Evolutionary conservation across 2,797 vertebrate species (phyloP), one percentile per base, ranked within the genome.

Genomic region (Myotis myotis): DNA sequence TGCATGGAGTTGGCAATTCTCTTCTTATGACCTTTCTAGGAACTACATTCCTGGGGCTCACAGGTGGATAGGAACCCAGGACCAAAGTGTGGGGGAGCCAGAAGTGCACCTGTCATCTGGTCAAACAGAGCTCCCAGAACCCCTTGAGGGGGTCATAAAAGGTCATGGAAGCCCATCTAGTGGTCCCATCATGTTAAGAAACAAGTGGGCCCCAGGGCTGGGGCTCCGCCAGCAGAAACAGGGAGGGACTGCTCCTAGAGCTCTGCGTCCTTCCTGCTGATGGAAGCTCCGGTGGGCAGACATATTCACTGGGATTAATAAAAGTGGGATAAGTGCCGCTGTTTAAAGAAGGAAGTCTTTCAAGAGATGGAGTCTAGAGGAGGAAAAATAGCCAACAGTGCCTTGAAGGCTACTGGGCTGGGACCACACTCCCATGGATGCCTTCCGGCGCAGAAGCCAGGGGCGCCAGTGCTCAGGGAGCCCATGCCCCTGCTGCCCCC

Each of bases 41-140:
- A 60, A 25, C 57, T 60, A 8, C 57, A 12, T 25, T 60, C 68
- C 6, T 9, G 68, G 62, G 74, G 28, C 53, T 81, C 33, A 71
- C 15, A 72, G 36, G 30, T 84, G 55, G 72, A 74, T 78, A 88
- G 66, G 83, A 84, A 80, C 57, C 64, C 47, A 72, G 33, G 41
- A 85, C 72, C 72, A 28, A 85, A 41, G 49, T 36, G 28, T 8
- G 15, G 85, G 38, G 22, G 33, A 93, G 94, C 78, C 36, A 76
- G 15, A 82, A 79, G 91, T 70, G 23, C 78, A 93, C 95, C 19
- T 6, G 55, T 81, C 55, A 10, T 33, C 74, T 84, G 70, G 86
- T 80, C 87, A 95, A 47, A 85, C 38, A 89, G 23, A 74, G 55
- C 68, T 94, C 28, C 44, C 57, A 84, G 71, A 57, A 79, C 44